Base-by-base conservation (phyloP, 2,113 vertebrate genomes). In the Sinocyclocheilus grahami region DNA sequence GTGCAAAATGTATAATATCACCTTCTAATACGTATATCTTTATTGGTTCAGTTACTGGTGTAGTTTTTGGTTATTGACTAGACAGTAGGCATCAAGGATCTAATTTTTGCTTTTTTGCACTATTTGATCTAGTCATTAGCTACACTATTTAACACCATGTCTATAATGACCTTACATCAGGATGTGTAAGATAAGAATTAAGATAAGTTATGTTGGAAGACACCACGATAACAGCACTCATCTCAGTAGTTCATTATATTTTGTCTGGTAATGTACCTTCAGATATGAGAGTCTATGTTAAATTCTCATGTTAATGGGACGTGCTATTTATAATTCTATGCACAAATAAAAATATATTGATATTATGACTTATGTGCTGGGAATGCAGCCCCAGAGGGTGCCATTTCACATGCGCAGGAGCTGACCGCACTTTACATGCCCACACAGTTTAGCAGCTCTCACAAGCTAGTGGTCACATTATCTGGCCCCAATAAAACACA, bases 371-470 rank as follows among this genome's bases (percentile, higher is more conserved):
- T 33, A 77, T 81, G 20, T 48, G 58, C 33, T 62, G 74, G 27
- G 72, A 27, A 55, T 87, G 85, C 80, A 58, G 58, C 87, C 77
- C 58, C 37, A 42, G 46, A 39, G 6, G 55, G 6, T 75, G 91
- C 85, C 85, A 62, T 87, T 88, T 92, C 81, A 87, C 75, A 87
- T 88, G 90, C 88, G 92, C 91, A 92, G 87, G 88, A 87, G 89
- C 89, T 93, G 88, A 89, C 83, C 78, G 78, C 85, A 85, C 74
- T 11, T 88, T 85, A 86, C 84, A 84, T 79, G 39, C 87, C 60
- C 39, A 18, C 37, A 65, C 84, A 86, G 87, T 87, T 89, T 88
- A 80, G 58, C 37, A 46, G 51, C 90, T 76, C n/a, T 85, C 60
- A 55, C 30, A 63, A 67, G 7, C 1, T 67, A 80, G 33, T 63